Evolutionary conservation across 2,113 vertebrate genomes (phyloP).

Genomic region (Dasyprocta punctata): DNA sequence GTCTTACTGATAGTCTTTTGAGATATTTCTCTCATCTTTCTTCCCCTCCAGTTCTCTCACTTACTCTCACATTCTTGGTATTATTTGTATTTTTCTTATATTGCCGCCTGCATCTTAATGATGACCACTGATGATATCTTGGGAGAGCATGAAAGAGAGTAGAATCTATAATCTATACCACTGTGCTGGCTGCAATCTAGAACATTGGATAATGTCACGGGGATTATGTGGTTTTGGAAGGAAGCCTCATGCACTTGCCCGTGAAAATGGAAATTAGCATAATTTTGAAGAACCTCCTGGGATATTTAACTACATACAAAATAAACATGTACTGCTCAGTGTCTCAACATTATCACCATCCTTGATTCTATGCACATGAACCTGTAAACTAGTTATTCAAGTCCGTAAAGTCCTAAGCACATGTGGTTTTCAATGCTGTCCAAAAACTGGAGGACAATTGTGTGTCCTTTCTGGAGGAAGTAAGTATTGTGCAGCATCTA

Average conservation of each 20-base stretch:
- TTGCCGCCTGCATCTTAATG: too few species aligned
- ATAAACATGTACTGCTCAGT: too few species aligned
- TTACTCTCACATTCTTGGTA: too few species aligned
- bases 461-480: not conserved
- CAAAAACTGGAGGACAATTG: not conserved
- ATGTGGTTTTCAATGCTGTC: not conserved
- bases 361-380: not conserved
- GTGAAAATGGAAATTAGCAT: not conserved
- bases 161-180: not conserved
- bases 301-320: not conserved
- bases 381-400: not conserved
- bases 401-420: not conserved
- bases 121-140: not conserved
- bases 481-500: not conserved
- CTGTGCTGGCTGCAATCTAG: not conserved
- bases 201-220: not conserved
- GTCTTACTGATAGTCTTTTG: too few species aligned
- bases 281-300: not conserved
- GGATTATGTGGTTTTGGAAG: not conserved
- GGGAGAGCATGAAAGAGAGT: not conserved
- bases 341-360: not conserved
- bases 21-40: too few species aligned
- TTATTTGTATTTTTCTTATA: too few species aligned
- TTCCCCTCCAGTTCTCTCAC: too few species aligned
- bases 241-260: not conserved